These are phyloP conservation scores for Cyprinus carpio DNA, from an alignment of 2,113 vertebrate genomes.

Conservation along the genomic window DNA sequence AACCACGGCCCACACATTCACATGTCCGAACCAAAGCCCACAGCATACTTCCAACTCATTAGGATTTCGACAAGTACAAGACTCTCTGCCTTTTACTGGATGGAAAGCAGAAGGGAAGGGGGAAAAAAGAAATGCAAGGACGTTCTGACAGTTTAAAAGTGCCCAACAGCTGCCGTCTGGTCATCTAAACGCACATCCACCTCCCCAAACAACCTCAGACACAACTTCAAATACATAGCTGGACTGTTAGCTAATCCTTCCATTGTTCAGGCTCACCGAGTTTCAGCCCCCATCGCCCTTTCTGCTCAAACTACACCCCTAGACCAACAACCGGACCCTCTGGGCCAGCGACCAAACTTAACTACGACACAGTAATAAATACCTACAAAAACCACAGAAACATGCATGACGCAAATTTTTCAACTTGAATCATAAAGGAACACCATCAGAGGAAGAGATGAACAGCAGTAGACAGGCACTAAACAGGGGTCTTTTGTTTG, in stretches of 20 bases:
- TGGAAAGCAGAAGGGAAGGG: neutral
- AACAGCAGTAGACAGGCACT: conserved; percentile 32
- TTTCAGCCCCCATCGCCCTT: conserved; percentile 79
- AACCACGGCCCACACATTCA: conserved; percentile 46
- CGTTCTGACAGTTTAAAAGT: conserved; percentile 78
- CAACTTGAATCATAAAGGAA: neutral
- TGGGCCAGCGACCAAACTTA: conserved; percentile 50
- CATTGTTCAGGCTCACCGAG: conserved; percentile 83
- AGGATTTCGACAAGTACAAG: neutral
- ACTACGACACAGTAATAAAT: conserved; percentile 37
- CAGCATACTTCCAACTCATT: conserved; percentile 19
- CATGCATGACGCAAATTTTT: conserved; percentile 21
- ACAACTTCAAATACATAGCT: conserved; percentile 85
- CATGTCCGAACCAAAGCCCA: conserved; percentile 33
- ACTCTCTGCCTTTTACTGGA: neutral
- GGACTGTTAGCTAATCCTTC: conserved; percentile 86
- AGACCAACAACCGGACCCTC: conserved; percentile 62
- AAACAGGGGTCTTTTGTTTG: conserved; percentile 72
- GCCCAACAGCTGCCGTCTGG: conserved; percentile 72
- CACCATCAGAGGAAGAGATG: conserved; percentile 5
- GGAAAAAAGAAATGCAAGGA: neutral
- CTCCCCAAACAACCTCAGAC: conserved; percentile 85
- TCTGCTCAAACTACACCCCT: conserved; percentile 70
- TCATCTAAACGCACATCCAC: conserved; percentile 78
- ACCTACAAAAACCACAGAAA: conserved; percentile 33